Conservation (phyloP, 2,797 vertebrate species). For the Xenentodon cancila region DNA sequence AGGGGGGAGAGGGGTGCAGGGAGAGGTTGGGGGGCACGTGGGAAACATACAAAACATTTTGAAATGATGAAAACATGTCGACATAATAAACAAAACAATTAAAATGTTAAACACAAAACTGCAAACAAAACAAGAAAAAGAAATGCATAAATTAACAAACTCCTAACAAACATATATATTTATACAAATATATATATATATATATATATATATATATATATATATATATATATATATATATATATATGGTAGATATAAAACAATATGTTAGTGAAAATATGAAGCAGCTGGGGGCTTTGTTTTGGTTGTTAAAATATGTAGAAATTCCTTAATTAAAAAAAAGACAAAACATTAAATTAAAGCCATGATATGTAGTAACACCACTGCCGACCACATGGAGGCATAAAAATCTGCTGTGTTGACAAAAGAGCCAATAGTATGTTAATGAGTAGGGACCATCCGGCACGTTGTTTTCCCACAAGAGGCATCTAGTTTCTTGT, state of each 20-base stretch:
- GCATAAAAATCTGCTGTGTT: too few species aligned
- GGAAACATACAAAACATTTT: conserved; percentile 95
- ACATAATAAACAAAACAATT: conserved; percentile 83
- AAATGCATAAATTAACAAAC: conserved; percentile 67
- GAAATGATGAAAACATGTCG: conserved; percentile 92
- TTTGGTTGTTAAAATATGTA: conserved; percentile 27
- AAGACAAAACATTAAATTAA: too few species aligned
- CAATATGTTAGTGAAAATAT: conserved; percentile 61
- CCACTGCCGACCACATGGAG: too few species aligned
- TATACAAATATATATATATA: conserved; percentile 41
- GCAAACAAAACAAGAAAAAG: conserved; percentile 77
- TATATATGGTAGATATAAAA: too few species aligned
- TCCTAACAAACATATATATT: conserved; percentile 41
- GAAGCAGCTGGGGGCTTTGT: conserved; percentile 55
- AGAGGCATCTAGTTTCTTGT: too few species aligned
- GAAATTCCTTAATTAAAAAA: too few species aligned
- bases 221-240: conserved; percentile 44
- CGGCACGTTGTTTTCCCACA: too few species aligned
- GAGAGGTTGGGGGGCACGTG: conserved; percentile 84
- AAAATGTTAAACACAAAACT: conserved; percentile 57
- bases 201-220: conserved; percentile 41
- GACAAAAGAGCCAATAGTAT: too few species aligned
- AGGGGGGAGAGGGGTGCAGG: conserved; percentile 72
- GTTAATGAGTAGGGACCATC: too few species aligned
- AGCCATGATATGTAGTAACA: too few species aligned